Base-by-base conservation (phyloP, 2,888 invertebrate species). In the Chaitophorus viminalis region DNA sequence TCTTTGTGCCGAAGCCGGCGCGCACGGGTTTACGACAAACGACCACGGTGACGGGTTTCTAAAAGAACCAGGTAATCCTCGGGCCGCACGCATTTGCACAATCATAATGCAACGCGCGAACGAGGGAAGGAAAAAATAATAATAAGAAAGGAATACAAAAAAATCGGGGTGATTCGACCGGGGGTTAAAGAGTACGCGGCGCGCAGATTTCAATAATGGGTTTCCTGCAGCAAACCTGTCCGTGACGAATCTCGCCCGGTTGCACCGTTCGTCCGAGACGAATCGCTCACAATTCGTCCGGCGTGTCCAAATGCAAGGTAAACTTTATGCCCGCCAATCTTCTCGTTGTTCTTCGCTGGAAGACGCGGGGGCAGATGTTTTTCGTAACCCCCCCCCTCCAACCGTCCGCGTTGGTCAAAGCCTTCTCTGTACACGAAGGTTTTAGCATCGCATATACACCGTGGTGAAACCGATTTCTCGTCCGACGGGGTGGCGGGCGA, bases 211-310 rank as follows among this genome's bases (percentile, higher is more conserved):
- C 86, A 86, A 86, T n/a, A n/a, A n/a, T 78, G 78, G 86, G 86
- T 86, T 86, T 86, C 86, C 86, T 79, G 86, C 72, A 86, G 86
- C 72, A 86, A 86, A 86, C 86, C 86, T 79, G 86, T 79, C 86
- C 86, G 86, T 79, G 86, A 78, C 86, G 86, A 86, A 86, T 86
- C 70, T 78, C 21, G 52, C 70, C n/a, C 54, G 77, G 76, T 46
- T 46, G 68, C 76, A 46, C 14, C 46, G 52, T 25, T 72, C 79
- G 86, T 79, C 86, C 86, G 86, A 29, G 17, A 86, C 86, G 86
- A 86, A 86, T 86, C 86, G 86, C 39, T 79, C 79, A 79, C 79
- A 86, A 86, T 78, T 72, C 85, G 79, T 79, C 60, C 86, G 86
- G 79, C 86, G 86, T 79, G 52, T 79, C 86, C 74, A 86, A 86